Evolutionary conservation across 2,888 invertebrate genomes (phyloP), one percentile per base, ranked within the genome.

Genomic region (Epinotia bilunana): DNA sequence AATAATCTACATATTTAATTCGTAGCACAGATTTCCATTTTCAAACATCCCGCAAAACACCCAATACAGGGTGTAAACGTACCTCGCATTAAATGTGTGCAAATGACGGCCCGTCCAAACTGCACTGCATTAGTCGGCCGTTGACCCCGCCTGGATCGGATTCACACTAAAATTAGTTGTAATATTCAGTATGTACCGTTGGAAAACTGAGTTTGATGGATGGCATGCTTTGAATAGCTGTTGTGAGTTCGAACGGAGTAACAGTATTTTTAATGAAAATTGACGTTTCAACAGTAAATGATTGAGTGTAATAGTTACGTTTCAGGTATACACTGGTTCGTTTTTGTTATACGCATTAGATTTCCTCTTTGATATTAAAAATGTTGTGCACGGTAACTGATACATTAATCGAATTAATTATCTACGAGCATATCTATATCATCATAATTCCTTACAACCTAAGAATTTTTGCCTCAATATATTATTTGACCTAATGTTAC

Each of bases 71-170:
- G 69, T 57, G 28, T 16, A 28, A 43, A 46, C 33, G 23, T 60
- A 60, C 20, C 57, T 58, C 3, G 43, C 23, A 43, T 33, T 67
- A 72, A 72, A 71, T 55, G 71, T 72, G 57, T 64, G 63, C 64
- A 58, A 65, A 67, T 74, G 20, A 58, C 55, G 33, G 39, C 43
- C 4, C 43, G 16, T 73, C 63, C 23, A 53, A 64, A 70, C 63
- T 63, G 58, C 74, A 57, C 33, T 58, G 74, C 69, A 74, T 74
- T 74, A 74, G 63, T 9, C 74, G 74, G 49, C 23, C 70, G 11
- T 39, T 60, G 74, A 69, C 43, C 73, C 23, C 23, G 60, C n/a
- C 57, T 23, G 70, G 49, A 62, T 63, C 61, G 49, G 68, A 68
- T 62, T 68, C 68, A 73, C 55, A 69, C 70, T 70, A 64, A 70